These are phyloP conservation scores for Hyperoplus lanceolatus DNA, from an alignment of 2,797 vertebrate genomes.

Conservation along the genomic window DNA sequence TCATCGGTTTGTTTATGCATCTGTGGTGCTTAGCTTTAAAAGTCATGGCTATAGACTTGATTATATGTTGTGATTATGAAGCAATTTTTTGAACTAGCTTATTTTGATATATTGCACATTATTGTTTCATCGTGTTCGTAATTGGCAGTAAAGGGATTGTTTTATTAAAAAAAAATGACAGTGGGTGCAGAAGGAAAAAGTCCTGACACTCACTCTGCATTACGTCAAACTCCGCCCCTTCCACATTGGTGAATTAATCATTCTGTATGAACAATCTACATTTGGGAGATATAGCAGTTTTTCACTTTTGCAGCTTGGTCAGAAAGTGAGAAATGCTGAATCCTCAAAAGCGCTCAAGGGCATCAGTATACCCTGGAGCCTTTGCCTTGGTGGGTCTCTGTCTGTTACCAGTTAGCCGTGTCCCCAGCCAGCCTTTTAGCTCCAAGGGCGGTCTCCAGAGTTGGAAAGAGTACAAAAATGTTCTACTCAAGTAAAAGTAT, in stretches of 20 bases:
- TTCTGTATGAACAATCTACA: conserved; percentile 52
- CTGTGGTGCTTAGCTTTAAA: not conserved
- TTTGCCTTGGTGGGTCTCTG: conserved; percentile 75
- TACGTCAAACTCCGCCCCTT: conserved; percentile 24
- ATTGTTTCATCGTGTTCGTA: not conserved
- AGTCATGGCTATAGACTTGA: conserved; percentile 3
- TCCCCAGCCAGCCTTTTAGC: conserved; percentile 78
- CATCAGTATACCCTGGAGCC: conserved; percentile 68
- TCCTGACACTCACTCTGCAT: conserved; percentile 18
- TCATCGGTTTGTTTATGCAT: no score
- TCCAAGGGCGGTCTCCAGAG: conserved; percentile 72
- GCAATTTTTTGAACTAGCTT: not conserved
- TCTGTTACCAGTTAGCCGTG: conserved; percentile 75
- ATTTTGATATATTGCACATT: not conserved
- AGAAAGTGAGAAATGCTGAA: conserved; percentile 70
- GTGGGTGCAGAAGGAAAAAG: conserved; percentile 24
- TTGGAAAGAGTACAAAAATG: no score
- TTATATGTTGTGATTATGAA: not conserved
- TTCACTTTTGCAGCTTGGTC: conserved; percentile 43
- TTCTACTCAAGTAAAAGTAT: no score
- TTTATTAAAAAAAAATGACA: not conserved
- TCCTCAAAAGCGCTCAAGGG: conserved; percentile 77
- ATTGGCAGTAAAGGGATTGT: not conserved
- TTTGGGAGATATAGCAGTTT: conserved; percentile 57
- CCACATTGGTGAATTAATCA: conserved; percentile 37